Evolutionary conservation across 2,797 vertebrate genomes (phyloP).

Genomic region (Poecilia gillii): DNA sequence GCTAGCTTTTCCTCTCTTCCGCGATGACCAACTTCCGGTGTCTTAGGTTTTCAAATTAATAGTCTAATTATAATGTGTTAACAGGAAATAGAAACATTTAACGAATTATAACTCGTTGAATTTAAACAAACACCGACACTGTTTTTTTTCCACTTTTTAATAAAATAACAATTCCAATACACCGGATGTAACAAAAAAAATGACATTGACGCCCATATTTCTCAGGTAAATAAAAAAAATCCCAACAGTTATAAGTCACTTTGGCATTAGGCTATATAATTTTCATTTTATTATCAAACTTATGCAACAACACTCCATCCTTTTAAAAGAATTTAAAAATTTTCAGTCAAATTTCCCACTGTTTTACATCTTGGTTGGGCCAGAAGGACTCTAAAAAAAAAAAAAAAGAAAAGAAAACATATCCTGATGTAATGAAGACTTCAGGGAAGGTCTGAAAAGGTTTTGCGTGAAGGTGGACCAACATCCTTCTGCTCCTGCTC

Average conservation of each 20-base stretch:
- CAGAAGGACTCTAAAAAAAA: background rate
- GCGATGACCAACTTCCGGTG: slow-evolving; percentile 42
- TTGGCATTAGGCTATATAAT: background rate
- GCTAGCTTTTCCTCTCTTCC: slow-evolving; percentile 15
- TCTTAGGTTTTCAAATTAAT: slow-evolving; percentile 52
- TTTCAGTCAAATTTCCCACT: background rate
- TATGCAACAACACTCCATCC: background rate
- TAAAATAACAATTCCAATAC: background rate
- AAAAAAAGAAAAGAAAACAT: background rate
- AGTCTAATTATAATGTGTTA: no score
- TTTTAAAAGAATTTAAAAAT: background rate
- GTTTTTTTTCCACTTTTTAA: background rate
- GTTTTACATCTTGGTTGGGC: background rate
- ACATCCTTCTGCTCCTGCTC: slow-evolving; percentile 73
- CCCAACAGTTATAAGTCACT: background rate
- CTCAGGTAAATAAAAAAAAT: background rate
- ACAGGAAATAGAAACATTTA: background rate
- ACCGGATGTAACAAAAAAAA: background rate
- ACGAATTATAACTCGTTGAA: background rate
- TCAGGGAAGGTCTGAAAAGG: slow-evolving; percentile 84
- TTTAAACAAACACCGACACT: background rate
- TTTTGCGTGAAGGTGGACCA: slow-evolving; percentile 79
- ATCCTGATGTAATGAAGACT: background rate
- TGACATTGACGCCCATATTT: background rate
- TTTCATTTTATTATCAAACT: background rate